Conservation (phyloP, 2,888 invertebrate genomes). For the Microdon myrmicae region DNA sequence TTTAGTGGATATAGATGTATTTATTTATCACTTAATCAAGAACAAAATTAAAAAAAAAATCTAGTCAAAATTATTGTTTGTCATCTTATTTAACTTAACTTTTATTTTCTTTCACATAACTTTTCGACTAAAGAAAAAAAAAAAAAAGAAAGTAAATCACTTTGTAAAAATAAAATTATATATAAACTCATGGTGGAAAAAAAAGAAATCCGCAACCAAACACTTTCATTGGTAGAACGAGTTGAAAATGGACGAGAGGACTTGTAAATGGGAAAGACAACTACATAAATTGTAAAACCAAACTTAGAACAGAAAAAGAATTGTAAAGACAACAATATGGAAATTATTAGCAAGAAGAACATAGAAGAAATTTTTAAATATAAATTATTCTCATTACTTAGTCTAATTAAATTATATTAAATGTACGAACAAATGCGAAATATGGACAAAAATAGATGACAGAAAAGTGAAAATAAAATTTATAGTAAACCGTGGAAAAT, state of each 20-base stretch:
- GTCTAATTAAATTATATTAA: constrained; percentile 48
- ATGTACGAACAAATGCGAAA: constrained; percentile 33
- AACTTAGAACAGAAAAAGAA: constrained; percentile 12
- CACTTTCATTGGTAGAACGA: constrained; percentile 27
- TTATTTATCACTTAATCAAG: constrained; percentile 28
- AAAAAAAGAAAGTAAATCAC: constrained; percentile 7
- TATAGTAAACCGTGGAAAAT: not conserved
- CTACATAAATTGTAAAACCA: no score
- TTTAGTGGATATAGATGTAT: constrained; percentile 41
- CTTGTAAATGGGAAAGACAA: no score
- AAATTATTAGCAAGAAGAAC: constrained; percentile 40
- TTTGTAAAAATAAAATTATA: constrained; percentile 7
- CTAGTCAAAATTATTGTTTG: constrained; percentile 35
- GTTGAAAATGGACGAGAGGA: no score
- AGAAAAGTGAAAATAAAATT: constrained; percentile 2
- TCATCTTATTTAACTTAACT: constrained; percentile 22
- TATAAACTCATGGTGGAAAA: constrained; percentile 33
- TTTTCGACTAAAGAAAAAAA: constrained; percentile 1
- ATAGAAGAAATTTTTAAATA: constrained; percentile 47
- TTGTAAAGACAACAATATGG: constrained; percentile 9
- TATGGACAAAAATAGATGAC: constrained; percentile 9
- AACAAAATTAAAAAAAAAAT: not conserved
- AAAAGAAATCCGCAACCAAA: constrained; percentile 9
- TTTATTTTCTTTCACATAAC: constrained; percentile 8
- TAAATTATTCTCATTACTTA: constrained; percentile 46